phyloP scores from a whole-genome alignment of 2,113 vertebrate species.

The Myrmecophaga tridactyla region DNA sequence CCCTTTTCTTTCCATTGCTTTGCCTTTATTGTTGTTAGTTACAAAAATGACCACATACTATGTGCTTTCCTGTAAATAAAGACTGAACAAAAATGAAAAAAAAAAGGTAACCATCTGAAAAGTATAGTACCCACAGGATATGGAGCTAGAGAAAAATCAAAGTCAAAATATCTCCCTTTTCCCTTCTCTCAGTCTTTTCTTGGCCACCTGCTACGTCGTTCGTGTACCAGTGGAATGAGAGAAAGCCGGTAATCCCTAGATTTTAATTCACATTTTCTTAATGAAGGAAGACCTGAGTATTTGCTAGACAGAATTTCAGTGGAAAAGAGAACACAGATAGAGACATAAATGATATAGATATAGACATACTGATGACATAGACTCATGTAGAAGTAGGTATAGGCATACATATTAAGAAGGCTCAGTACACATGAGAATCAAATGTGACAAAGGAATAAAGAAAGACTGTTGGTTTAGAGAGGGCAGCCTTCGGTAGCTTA shows the following conservation, averaged over 20 bases:
- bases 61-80: constrained; percentile 78
- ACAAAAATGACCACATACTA: background rate
- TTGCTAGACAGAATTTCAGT: background rate
- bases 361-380: too few relatives aligned
- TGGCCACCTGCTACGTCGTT: background rate
- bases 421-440: background rate
- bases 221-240: background rate
- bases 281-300: background rate
- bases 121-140: background rate
- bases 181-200: background rate
- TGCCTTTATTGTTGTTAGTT: constrained; percentile 34
- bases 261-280: background rate
- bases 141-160: background rate
- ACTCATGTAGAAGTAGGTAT: background rate
- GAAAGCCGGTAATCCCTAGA: background rate
- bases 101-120: background rate
- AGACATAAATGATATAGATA: too few relatives aligned
- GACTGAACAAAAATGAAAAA: background rate
- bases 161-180: background rate
- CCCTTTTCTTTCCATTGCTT: background rate
- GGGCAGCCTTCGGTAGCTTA: background rate
- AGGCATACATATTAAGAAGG: background rate
- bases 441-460: background rate
- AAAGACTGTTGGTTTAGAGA: background rate
- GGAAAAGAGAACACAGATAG: background rate